These are phyloP conservation scores for Ageneiosus marmoratus DNA, from an alignment of 2,113 vertebrate genomes.

Conservation along the genomic window DNA sequence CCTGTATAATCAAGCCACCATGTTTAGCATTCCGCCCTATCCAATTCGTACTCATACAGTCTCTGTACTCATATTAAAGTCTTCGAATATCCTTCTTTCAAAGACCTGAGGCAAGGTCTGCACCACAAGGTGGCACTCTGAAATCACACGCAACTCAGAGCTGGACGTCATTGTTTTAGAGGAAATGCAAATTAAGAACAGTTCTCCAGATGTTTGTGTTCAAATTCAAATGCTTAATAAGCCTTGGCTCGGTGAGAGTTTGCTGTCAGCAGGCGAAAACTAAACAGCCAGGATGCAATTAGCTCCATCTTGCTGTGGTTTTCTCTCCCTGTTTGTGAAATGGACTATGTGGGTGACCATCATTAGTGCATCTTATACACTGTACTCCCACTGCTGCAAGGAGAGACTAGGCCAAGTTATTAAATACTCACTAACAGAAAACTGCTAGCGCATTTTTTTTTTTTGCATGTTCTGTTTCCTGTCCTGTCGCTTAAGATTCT, in stretches of 20 bases:
- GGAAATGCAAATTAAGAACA: constrained; percentile 44
- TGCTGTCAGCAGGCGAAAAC: constrained; percentile 52
- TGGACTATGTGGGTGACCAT: constrained; percentile 47
- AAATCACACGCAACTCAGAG: constrained; percentile 6
- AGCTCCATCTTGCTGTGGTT: constrained; percentile 37
- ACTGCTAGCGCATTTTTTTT: not conserved
- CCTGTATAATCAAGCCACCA: not conserved
- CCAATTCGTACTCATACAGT: not conserved
- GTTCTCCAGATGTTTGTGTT: constrained; percentile 46
- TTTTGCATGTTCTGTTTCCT: not conserved
- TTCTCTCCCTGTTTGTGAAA: constrained; percentile 1
- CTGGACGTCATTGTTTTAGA: not conserved
- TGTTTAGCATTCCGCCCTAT: not conserved
- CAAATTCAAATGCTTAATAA: constrained; percentile 47
- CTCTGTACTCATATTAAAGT: not conserved
- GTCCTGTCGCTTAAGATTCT: not conserved
- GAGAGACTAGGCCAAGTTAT: constrained; percentile 24
- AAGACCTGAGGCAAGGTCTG: not conserved
- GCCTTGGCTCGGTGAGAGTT: constrained; percentile 44
- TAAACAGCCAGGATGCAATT: constrained; percentile 49
- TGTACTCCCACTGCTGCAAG: constrained; percentile 44
- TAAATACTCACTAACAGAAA: constrained; percentile 43
- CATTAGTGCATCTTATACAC: constrained; percentile 47
- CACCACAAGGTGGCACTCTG: constrained; percentile 53
- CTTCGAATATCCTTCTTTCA: not conserved